Evolutionary conservation across 2,113 vertebrate genomes (phyloP).

Genomic region (Centropus bengalensis): DNA sequence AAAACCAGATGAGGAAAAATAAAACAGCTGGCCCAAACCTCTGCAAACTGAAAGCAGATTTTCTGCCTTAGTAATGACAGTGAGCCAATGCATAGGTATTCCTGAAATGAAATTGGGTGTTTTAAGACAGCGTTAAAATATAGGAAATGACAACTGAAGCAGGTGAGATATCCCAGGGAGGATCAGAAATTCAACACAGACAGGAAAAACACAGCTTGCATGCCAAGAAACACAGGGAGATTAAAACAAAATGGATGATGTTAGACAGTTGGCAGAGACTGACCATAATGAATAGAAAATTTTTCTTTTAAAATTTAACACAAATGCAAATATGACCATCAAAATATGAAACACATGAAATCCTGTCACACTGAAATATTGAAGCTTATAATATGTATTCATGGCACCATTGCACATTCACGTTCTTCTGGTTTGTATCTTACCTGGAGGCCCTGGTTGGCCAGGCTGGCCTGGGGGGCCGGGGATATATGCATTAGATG

Average conservation of each 20-base stretch:
- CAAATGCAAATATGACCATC: background rate
- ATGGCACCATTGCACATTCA: background rate
- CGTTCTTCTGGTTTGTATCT: constrained; percentile 5
- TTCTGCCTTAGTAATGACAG: background rate
- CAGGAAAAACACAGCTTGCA: background rate
- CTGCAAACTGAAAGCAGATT: background rate
- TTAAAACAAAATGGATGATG: background rate
- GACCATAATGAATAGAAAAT: background rate
- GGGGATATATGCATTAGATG: constrained; percentile 83
- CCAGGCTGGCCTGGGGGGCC: constrained; percentile 90
- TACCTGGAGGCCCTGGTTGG: constrained; percentile 87
- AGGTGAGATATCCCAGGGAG: background rate
- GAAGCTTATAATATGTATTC: background rate
- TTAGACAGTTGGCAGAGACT: background rate
- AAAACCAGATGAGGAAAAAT: background rate
- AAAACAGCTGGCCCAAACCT: background rate
- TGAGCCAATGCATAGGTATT: background rate
- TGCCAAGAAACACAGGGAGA: background rate
- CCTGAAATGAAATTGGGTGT: background rate
- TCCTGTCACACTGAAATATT: background rate
- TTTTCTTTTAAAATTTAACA: background rate
- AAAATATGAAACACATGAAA: background rate
- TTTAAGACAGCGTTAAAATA: background rate
- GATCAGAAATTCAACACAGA: background rate
- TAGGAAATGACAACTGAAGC: background rate